These are phyloP conservation scores for Vombatus ursinus DNA, from an alignment of 2,113 vertebrate species.

Conservation along the genomic window DNA sequence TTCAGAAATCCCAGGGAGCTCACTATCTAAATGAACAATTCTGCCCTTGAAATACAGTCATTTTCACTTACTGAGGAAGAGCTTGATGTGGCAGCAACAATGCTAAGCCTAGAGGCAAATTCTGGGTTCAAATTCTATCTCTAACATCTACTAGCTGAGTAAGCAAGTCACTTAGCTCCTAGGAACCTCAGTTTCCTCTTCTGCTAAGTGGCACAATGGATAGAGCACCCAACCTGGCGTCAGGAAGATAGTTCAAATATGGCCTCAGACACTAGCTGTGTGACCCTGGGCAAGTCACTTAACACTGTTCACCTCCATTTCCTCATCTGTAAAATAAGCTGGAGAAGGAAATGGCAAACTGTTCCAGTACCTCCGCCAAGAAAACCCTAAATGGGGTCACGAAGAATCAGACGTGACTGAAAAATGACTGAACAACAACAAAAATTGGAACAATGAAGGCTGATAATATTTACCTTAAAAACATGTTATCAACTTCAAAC, in stretches of 20 bases:
- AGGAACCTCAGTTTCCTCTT: background rate
- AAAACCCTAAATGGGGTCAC: background rate
- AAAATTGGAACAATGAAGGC: background rate
- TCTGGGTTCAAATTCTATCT: background rate
- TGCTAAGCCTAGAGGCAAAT: background rate
- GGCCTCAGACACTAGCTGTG: background rate
- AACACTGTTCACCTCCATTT: background rate
- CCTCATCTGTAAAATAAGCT: background rate
- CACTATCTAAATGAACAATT: background rate
- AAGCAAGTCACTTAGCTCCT: background rate
- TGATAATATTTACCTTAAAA: background rate
- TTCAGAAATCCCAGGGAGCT: background rate
- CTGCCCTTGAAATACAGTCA: background rate
- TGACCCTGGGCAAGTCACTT: background rate
- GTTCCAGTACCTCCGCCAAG: background rate
- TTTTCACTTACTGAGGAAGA: background rate
- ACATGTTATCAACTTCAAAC: background rate
- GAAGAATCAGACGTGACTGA: background rate
- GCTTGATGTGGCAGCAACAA: background rate
- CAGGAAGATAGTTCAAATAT: background rate
- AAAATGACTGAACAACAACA: background rate
- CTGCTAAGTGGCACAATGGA: background rate
- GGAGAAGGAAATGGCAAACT: background rate
- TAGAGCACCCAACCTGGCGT: background rate
- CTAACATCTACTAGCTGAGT: background rate